Percentiles rank a stretch among this genome's conserved stretches.
Conservation (phyloP, 2,888 invertebrate species). For the Embidobia sp. region DNA sequence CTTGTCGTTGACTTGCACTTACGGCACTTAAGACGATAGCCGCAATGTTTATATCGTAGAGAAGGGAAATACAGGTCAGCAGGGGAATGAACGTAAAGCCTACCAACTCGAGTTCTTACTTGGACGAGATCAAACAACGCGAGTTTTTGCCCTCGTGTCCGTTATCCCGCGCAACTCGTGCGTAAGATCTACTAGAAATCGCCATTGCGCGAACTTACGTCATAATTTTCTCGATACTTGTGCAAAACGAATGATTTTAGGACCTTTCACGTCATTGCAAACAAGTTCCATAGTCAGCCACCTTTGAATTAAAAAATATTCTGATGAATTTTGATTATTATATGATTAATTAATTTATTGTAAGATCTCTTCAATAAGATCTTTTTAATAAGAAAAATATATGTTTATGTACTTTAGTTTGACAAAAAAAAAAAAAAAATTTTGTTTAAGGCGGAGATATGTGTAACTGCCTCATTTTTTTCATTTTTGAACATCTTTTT, state of each 20-base stretch:
- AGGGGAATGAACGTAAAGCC: conserved; percentile 56
- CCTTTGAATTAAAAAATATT: too few species aligned
- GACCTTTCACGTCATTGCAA: conserved; percentile 38
- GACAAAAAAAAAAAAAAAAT: too few species aligned
- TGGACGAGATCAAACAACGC: conserved; percentile 64
- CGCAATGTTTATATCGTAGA: conserved; percentile 59
- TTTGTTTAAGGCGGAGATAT: too few species aligned
- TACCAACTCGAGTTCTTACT: conserved; percentile 60
- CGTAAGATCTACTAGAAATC: conserved; percentile 66
- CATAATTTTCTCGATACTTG: conserved; percentile 64
- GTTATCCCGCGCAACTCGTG: conserved; percentile 63
- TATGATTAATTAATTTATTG: too few species aligned
- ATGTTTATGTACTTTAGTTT: too few species aligned
- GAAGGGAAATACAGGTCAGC: conserved; percentile 63
- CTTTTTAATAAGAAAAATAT: too few species aligned
- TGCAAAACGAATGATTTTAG: conserved; percentile 58
- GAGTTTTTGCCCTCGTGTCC: conserved; percentile 61
- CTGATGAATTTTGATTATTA: too few species aligned
- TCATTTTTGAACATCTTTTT: too few species aligned
- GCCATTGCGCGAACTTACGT: conserved; percentile 63
- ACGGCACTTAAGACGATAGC: conserved; percentile 45
- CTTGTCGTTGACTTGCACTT: conserved; percentile 60
- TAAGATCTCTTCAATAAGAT: too few species aligned
- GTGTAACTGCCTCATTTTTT: too few species aligned
- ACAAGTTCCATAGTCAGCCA: conserved; percentile 13